phyloP scores from a whole-genome alignment of 1,140 invertebrate genomes.

The Drosophila pseudoobscura region DNA sequence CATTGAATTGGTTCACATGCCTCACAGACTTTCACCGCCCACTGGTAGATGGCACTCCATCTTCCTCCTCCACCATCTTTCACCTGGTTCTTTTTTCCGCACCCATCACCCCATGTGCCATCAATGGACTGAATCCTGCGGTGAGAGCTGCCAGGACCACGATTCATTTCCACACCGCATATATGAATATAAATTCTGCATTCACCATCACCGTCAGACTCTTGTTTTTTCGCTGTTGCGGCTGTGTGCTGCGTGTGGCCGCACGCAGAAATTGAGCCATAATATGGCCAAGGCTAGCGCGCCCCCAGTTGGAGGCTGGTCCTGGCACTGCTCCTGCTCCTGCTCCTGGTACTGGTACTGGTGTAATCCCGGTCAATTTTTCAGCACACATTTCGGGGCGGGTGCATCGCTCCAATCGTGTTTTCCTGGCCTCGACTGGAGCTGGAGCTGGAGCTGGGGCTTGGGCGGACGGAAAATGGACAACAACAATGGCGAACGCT shows the following conservation, averaged over 20 bases:
- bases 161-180: slow-evolving; percentile 77
- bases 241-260: slow-evolving; percentile 36
- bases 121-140: slow-evolving; percentile 56
- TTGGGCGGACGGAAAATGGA: slow-evolving; percentile 55
- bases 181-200: slow-evolving; percentile 79
- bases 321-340: neutral
- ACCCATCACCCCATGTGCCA: slow-evolving; percentile 5
- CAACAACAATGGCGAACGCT: slow-evolving; percentile 56
- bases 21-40: slow-evolving; percentile 14
- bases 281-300: slow-evolving; percentile 47
- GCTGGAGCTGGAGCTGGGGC: neutral
- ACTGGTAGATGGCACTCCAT: slow-evolving; percentile 22
- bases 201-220: slow-evolving; percentile 10
- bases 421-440: slow-evolving; percentile 11
- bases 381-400: slow-evolving; percentile 55
- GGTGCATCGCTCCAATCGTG: slow-evolving; percentile 43
- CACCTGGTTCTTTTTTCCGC: neutral
- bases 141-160: slow-evolving; percentile 56
- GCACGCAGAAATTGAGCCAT: slow-evolving; percentile 75
- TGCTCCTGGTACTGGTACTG: neutral
- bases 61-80: neutral
- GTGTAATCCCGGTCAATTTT: slow-evolving; percentile 18
- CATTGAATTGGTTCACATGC: slow-evolving; percentile 46
- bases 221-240: slow-evolving; percentile 7
- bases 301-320: neutral